These are phyloP conservation scores for Oophaga pumilio DNA, from an alignment of 2,113 vertebrate genomes.

Conservation along the genomic window DNA sequence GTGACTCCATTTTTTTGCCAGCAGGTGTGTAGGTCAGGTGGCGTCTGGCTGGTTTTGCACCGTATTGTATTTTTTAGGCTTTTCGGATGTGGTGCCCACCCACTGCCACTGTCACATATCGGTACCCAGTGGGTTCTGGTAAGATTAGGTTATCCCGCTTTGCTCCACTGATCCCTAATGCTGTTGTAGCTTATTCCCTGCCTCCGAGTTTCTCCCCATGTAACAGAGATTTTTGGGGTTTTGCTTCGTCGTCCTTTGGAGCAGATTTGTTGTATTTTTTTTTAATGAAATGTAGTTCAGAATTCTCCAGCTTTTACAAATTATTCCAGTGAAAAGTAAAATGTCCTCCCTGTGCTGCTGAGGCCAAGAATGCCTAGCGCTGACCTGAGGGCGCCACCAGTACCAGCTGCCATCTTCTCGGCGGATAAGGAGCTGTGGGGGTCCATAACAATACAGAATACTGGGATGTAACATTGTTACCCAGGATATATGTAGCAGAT, in stretches of 20 bases:
- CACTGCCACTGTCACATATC: neutral
- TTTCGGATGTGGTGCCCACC: neutral
- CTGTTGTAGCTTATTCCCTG: constrained; percentile 32
- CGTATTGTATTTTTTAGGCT: neutral
- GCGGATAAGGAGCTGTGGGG: too few species aligned
- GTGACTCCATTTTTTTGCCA: too few species aligned
- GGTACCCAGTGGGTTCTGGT: constrained; percentile 61
- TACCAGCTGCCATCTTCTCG: too few species aligned
- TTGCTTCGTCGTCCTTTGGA: neutral
- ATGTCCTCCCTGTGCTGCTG: neutral
- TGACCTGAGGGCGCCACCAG: too few species aligned
- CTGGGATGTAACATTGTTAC: too few species aligned
- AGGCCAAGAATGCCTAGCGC: neutral
- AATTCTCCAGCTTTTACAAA: neutral
- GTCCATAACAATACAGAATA: too few species aligned
- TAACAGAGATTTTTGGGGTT: neutral
- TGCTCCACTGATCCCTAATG: constrained; percentile 64
- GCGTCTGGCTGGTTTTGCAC: neutral
- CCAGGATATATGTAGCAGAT: too few species aligned
- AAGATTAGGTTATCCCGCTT: constrained; percentile 83
- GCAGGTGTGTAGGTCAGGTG: neutral
- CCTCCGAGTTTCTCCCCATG: neutral
- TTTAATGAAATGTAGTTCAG: neutral
- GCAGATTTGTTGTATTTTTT: neutral
- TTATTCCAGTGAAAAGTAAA: neutral